phyloP scores from a whole-genome alignment of 2,888 invertebrate genomes.

The Latrodectus hesperus region DNA sequence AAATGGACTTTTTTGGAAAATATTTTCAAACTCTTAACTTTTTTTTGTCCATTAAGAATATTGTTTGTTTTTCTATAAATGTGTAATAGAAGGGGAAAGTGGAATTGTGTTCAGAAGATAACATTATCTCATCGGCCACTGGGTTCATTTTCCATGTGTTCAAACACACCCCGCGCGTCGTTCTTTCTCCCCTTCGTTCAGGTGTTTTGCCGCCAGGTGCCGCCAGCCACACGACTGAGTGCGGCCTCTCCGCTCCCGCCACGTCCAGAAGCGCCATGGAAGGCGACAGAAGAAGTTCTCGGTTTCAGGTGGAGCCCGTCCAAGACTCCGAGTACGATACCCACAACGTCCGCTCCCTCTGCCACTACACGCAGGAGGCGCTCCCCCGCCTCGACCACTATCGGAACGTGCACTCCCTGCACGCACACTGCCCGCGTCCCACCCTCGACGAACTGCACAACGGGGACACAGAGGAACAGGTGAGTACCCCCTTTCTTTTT shows the following conservation, averaged over 20 bases:
- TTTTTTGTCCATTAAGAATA: too few relatives aligned
- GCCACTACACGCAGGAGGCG: constrained; percentile 74
- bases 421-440: constrained; percentile 73
- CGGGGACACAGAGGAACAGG: constrained; percentile 70
- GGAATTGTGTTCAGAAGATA: too few relatives aligned
- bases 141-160: too few relatives aligned
- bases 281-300: constrained; percentile 22
- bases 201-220: not conserved
- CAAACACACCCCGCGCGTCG: too few relatives aligned
- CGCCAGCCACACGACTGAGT: not conserved
- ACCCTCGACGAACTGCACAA: constrained; percentile 75
- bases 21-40: too few relatives aligned
- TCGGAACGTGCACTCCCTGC: constrained; percentile 74
- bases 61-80: too few relatives aligned
- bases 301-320: constrained; percentile 59
- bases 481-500: not conserved
- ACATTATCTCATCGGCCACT: too few relatives aligned
- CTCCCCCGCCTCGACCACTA: constrained; percentile 77
- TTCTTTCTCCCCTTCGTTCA: not conserved
- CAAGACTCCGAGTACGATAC: constrained; percentile 70
- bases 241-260: not conserved
- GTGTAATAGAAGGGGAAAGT: too few relatives aligned
- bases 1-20: too few relatives aligned
- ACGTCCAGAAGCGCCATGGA: not conserved
- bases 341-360: constrained; percentile 72